Conservation (phyloP, 2,888 invertebrate species). For the Agrotis clavis region DNA sequence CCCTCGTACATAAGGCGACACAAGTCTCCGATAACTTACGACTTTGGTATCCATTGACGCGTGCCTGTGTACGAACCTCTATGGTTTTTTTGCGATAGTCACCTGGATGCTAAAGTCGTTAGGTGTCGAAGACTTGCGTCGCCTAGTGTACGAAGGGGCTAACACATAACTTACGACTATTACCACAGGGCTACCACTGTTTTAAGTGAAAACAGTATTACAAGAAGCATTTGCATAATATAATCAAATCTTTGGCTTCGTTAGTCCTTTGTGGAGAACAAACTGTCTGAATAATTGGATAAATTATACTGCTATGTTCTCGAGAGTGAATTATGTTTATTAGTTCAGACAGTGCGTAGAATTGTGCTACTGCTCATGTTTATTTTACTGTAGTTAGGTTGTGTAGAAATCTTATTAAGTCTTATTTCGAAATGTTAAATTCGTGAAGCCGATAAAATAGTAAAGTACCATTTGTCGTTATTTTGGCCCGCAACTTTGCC, state of each 20-base stretch:
- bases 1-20: too few relatives aligned
- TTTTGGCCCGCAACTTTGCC: too few relatives aligned
- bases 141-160: too few relatives aligned
- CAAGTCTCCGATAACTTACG: too few relatives aligned
- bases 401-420: slow-evolving; percentile 13
- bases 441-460: background rate
- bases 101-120: too few relatives aligned
- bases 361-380: slow-evolving; percentile 13
- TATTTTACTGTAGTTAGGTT: background rate
- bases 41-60: too few relatives aligned
- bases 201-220: slow-evolving; percentile 36
- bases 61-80: too few relatives aligned
- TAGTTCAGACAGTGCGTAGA: slow-evolving; percentile 20
- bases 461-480: too few relatives aligned
- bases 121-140: too few relatives aligned
- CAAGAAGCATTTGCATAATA: slow-evolving; percentile 67
- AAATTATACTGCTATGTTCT: slow-evolving; percentile 40
- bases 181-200: background rate
- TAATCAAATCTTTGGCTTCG: slow-evolving; percentile 65
- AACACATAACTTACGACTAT: background rate
- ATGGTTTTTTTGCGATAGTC: too few relatives aligned
- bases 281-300: slow-evolving; percentile 58
- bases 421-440: slow-evolving; percentile 10
- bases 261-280: slow-evolving; percentile 59
- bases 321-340: slow-evolving; percentile 40